Evolutionary conservation across 2,113 vertebrate species (phyloP).

Genomic region (Syngnathus floridae): DNA sequence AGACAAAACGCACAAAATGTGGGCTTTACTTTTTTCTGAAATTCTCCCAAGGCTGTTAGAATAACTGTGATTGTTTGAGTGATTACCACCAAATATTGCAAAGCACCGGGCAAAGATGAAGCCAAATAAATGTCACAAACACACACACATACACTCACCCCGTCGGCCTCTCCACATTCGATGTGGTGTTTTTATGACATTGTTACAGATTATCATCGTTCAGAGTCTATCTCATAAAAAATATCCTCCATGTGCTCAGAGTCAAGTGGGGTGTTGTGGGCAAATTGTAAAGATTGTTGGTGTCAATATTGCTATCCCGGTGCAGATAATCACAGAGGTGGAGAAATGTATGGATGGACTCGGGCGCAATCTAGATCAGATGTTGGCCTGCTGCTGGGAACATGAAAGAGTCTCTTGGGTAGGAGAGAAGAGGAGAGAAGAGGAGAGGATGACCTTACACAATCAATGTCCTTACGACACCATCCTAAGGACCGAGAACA

Average conservation of each 20-base stretch:
- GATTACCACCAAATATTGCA: not conserved
- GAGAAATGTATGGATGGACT: conserved; percentile 63
- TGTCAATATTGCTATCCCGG: conserved; percentile 16
- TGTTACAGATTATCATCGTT: conserved; percentile 7
- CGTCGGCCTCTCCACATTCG: not conserved
- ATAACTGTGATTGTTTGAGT: not conserved
- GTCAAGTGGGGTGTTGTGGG: not conserved
- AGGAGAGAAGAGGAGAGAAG: conserved; percentile 32
- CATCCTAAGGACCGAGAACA: conserved; percentile 58
- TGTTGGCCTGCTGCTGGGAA: conserved; percentile 67
- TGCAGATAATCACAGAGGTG: conserved; percentile 8
- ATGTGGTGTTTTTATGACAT: conserved; percentile 1
- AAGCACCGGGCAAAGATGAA: not conserved
- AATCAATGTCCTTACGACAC: conserved; percentile 64
- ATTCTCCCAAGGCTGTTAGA: not conserved
- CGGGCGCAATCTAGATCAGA: conserved; percentile 54
- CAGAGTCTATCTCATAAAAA: conserved; percentile 7
- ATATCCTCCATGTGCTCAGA: not conserved
- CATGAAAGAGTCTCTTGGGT: conserved; percentile 64
- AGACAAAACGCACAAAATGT: not conserved
- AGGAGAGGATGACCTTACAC: conserved; percentile 54
- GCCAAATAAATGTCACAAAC: not conserved
- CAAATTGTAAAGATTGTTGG: conserved; percentile 6
- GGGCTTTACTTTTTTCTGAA: not conserved
- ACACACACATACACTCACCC: not conserved